A percentile compares a stretch with the other conserved stretches of the same genome.
phyloP scores from a whole-genome alignment of 1,140 invertebrate species.

The Procambarus clarkii region DNA sequence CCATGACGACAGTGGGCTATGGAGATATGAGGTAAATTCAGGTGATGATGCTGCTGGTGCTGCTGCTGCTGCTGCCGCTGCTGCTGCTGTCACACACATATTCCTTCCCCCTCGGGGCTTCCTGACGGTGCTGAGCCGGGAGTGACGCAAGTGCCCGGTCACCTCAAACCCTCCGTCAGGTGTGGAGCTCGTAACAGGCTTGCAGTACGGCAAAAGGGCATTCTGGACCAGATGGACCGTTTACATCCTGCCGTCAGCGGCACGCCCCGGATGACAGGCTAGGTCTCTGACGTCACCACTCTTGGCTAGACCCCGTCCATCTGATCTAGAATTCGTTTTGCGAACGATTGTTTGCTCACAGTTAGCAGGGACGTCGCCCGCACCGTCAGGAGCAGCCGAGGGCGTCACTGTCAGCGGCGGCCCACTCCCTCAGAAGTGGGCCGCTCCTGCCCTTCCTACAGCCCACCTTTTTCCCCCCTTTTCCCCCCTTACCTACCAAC shows the following conservation, averaged over 20 bases:
- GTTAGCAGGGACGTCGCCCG: conserved; percentile 10
- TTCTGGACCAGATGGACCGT: neutral
- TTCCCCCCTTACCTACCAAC: neutral
- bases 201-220: neutral
- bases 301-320: neutral
- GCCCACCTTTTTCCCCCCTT: neutral
- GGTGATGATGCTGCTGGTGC: conserved; percentile 26
- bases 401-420: conserved; percentile 35
- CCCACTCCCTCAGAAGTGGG: conserved; percentile 30
- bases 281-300: neutral
- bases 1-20: conserved; percentile 98
- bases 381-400: conserved; percentile 33
- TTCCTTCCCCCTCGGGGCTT: neutral
- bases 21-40: conserved; percentile 93
- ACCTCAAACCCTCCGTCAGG: neutral
- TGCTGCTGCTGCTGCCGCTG: conserved; percentile 6
- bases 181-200: neutral
- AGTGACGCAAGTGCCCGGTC: neutral
- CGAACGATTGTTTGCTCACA: neutral
- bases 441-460: conserved; percentile 18
- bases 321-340: neutral
- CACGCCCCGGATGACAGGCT: neutral
- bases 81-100: conserved; percentile 18
- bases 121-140: conserved; percentile 28
- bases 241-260: neutral